A percentile compares a stretch with the other conserved stretches of the same genome.
Conservation (phyloP, 2,888 invertebrate species). For the Amiota minor region DNA sequence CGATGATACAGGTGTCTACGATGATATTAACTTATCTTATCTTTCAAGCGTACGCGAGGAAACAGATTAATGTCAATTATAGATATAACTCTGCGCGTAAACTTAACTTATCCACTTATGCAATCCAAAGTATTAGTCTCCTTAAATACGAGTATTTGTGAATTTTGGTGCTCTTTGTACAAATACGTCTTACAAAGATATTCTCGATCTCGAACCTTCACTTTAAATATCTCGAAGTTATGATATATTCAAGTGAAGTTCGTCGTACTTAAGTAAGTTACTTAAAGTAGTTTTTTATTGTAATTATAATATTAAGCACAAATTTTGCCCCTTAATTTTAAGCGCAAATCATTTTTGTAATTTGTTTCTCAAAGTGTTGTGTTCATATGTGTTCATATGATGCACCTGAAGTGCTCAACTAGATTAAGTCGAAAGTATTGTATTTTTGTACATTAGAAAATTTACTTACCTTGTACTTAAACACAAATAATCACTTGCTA, state of each 20-base stretch:
- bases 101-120: constrained; percentile 30
- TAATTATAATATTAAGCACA: not conserved
- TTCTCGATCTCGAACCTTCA: not conserved
- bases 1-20: constrained; percentile 43
- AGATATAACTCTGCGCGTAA: constrained; percentile 33
- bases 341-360: not conserved
- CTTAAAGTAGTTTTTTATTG: not conserved
- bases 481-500: constrained; percentile 43
- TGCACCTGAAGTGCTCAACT: not conserved
- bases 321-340: not conserved
- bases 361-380: constrained; percentile 8
- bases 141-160: not conserved
- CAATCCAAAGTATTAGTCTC: constrained; percentile 11
- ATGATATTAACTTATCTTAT: constrained; percentile 42
- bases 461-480: not conserved
- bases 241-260: too few species aligned
- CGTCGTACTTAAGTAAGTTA: not conserved
- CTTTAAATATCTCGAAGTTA: not conserved
- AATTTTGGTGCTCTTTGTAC: constrained; percentile 8
- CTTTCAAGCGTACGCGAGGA: constrained; percentile 40
- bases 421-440: too few species aligned
- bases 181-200: not conserved
- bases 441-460: not conserved
- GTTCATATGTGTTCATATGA: constrained; percentile 15
- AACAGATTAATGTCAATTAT: constrained; percentile 29